phyloP scores from a whole-genome alignment of 2,113 vertebrate species.

The Pholis gunnellus region DNA sequence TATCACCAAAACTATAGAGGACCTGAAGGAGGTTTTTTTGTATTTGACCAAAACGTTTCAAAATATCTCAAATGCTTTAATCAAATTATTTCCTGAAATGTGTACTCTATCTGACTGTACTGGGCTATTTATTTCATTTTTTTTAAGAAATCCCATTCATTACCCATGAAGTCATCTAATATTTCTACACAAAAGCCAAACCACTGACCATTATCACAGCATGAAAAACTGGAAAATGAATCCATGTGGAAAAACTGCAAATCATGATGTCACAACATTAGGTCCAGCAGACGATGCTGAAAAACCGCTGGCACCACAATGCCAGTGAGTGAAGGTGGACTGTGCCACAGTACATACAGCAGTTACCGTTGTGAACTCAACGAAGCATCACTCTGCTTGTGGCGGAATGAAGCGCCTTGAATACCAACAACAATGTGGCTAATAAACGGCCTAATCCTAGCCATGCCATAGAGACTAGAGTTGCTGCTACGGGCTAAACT shows the following conservation, averaged over 20 bases:
- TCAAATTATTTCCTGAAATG: neutral
- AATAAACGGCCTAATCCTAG: constrained; percentile 10
- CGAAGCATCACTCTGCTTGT: neutral
- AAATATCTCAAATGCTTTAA: neutral
- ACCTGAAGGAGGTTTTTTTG: neutral
- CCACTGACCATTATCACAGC: neutral
- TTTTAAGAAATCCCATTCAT: neutral
- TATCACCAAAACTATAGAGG: neutral
- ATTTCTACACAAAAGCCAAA: neutral
- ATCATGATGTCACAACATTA: constrained; percentile 16
- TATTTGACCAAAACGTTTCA: neutral
- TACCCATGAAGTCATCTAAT: neutral
- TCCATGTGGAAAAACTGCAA: neutral
- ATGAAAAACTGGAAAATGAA: constrained; percentile 18
- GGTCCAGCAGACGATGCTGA: neutral
- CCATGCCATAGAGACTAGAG: constrained; percentile 6
- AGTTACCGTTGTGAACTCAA: constrained; percentile 1
- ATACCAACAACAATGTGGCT: constrained; percentile 17
- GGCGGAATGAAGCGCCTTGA: constrained; percentile 8
- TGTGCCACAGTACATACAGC: constrained; percentile 12
- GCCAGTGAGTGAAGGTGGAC: neutral
- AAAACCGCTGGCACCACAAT: neutral
- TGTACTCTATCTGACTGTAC: neutral
- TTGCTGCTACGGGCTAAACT: constrained; percentile 19
- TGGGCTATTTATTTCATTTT: neutral